These are phyloP conservation scores for Chouioia cunea DNA, from an alignment of 2,888 invertebrate genomes.

Conservation along the genomic window DNA sequence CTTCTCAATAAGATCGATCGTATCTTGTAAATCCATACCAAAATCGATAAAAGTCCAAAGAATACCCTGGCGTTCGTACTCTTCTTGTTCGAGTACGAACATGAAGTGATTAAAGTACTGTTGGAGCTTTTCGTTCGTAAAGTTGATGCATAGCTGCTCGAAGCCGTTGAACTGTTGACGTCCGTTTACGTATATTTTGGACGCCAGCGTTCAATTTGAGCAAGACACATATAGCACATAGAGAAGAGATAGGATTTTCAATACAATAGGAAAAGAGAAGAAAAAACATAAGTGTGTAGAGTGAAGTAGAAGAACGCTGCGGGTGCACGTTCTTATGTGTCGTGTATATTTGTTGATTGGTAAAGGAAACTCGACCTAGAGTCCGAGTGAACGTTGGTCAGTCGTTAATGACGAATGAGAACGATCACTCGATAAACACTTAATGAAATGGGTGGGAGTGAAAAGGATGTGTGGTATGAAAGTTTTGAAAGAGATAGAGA, in stretches of 20 bases:
- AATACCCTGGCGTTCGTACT: constrained; percentile 93
- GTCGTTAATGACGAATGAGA: constrained; percentile 20
- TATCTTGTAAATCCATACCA: constrained; percentile 92
- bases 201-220: constrained; percentile 52
- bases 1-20: constrained; percentile 93
- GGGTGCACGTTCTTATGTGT: constrained; percentile 9
- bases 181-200: constrained; percentile 50
- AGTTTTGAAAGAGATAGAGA: background rate
- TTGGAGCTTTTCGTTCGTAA: constrained; percentile 94
- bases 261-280: constrained; percentile 34
- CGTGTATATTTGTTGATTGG: too few species aligned
- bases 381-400: constrained; percentile 30
- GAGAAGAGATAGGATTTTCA: constrained; percentile 48
- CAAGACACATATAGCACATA: constrained; percentile 48
- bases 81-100: constrained; percentile 96
- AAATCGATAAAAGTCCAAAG: constrained; percentile 95
- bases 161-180: constrained; percentile 86
- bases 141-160: constrained; percentile 97
- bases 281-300: constrained; percentile 9
- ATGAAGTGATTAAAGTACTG: constrained; percentile 97
- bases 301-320: constrained; percentile 6
- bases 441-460: background rate
- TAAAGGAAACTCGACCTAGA: too few species aligned
- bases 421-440: constrained; percentile 18
- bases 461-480: background rate